phyloP scores from a whole-genome alignment of 2,113 vertebrate species.

The Picathartes gymnocephalus region DNA sequence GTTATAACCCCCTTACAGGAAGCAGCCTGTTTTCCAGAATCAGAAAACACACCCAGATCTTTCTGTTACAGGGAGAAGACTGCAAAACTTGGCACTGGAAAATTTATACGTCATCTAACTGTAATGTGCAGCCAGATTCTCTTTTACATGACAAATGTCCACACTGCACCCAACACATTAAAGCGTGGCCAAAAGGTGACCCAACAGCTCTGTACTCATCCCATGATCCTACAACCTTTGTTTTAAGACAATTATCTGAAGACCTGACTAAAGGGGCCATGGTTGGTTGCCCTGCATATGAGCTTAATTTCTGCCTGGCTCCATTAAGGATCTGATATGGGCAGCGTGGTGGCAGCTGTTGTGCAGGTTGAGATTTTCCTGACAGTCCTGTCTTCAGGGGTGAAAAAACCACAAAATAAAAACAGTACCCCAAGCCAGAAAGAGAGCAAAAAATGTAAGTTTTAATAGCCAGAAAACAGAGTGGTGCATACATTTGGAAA shows the following conservation, averaged over 20 bases:
- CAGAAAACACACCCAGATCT: neutral
- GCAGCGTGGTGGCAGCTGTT: neutral
- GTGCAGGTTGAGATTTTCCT: neutral
- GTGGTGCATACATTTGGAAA: neutral
- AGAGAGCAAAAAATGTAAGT: neutral
- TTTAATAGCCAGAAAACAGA: neutral
- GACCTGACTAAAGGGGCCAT: neutral
- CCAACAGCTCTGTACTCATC: neutral
- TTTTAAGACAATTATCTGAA: neutral
- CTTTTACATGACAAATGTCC: neutral
- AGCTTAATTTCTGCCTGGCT: neutral
- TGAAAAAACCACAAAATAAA: neutral
- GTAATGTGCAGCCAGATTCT: neutral
- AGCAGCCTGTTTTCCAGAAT: neutral
- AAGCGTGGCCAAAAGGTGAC: neutral
- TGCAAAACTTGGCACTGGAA: neutral
- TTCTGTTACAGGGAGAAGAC: neutral
- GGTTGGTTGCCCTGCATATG: neutral
- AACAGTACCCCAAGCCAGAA: neutral
- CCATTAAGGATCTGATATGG: neutral
- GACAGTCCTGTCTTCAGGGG: neutral
- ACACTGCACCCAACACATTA: neutral
- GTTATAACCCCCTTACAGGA: conserved; percentile 8
- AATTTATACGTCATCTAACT: neutral
- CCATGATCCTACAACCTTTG: neutral